phyloP scores from a whole-genome alignment of 2,113 vertebrate genomes.

The Saccopteryx bilineata region DNA sequence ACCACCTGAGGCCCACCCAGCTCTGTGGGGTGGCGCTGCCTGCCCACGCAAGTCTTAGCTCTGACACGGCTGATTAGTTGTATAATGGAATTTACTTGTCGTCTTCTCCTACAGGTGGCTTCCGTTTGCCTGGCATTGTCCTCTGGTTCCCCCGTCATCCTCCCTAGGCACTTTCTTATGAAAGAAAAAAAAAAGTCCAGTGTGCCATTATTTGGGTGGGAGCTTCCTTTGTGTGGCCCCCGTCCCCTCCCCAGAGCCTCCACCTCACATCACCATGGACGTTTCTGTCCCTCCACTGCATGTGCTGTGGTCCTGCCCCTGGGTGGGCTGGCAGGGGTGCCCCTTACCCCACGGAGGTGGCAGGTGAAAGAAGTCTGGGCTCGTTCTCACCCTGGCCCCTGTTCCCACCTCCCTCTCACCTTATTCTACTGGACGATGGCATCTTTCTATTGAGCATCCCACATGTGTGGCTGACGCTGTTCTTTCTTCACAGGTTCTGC shows the following conservation, averaged over 20 bases:
- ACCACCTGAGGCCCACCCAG: no score
- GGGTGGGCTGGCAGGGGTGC: background rate
- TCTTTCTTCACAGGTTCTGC: slow-evolving; percentile 93
- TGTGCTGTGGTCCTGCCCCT: background rate
- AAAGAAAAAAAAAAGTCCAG: background rate
- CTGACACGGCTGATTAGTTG: no score
- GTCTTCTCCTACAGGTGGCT: background rate
- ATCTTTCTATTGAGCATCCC: background rate
- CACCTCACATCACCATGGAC: background rate
- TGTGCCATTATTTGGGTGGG: no score
- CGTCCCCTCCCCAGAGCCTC: background rate
- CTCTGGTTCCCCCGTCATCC: background rate
- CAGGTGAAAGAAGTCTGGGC: background rate
- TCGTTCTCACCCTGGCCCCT: background rate
- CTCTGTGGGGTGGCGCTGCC: background rate
- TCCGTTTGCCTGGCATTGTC: background rate
- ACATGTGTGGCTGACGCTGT: slow-evolving; percentile 52
- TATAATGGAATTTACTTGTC: background rate
- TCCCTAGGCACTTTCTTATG: background rate
- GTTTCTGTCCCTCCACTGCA: background rate
- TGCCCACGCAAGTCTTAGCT: background rate
- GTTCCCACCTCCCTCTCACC: background rate
- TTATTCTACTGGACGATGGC: background rate
- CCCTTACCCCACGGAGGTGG: background rate
- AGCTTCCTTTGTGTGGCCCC: background rate